phyloP scores from a whole-genome alignment of 1,140 invertebrate species.

The Drosophila malerkotliana region DNA sequence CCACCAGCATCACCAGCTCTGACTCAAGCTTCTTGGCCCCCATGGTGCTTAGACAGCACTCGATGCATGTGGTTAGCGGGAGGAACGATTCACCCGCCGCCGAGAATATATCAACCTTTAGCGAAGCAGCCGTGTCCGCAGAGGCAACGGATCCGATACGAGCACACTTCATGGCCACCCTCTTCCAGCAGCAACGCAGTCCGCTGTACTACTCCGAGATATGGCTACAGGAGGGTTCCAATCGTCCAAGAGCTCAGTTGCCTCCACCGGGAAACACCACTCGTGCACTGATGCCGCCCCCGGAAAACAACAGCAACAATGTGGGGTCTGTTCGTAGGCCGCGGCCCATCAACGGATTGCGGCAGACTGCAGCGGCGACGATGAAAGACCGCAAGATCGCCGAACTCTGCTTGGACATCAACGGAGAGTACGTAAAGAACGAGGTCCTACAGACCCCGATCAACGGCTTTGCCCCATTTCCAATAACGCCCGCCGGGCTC shows the following conservation, averaged over 20 bases:
- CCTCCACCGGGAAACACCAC: not conserved
- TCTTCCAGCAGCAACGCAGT: slow-evolving; percentile 28
- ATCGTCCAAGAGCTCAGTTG: not conserved
- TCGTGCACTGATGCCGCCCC: not conserved
- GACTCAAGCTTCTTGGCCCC: not conserved
- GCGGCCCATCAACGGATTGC: not conserved
- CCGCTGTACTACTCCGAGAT: slow-evolving; percentile 29
- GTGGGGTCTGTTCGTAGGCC: not conserved
- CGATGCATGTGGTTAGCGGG: slow-evolving; percentile 22
- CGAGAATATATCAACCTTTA: slow-evolving; percentile 16
- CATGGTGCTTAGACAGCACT: slow-evolving; percentile 36
- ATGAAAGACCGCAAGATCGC: not conserved
- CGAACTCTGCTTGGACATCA: slow-evolving; percentile 34
- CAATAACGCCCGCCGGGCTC: not conserved
- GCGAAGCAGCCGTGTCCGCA: not conserved
- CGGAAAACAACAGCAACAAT: slow-evolving; percentile 16
- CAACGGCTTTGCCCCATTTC: slow-evolving; percentile 12
- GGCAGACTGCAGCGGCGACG: not conserved
- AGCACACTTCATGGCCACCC: slow-evolving; percentile 41
- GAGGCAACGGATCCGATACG: slow-evolving; percentile 3
- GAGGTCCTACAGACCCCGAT: slow-evolving; percentile 3
- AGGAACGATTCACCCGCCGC: not conserved
- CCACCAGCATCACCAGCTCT: no score
- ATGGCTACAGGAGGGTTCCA: slow-evolving; percentile 17
- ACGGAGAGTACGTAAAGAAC: slow-evolving; percentile 36